Evolutionary conservation across 2,113 vertebrate genomes (phyloP), one percentile per base, ranked within the genome.

Genomic region (Corapipo altera): DNA sequence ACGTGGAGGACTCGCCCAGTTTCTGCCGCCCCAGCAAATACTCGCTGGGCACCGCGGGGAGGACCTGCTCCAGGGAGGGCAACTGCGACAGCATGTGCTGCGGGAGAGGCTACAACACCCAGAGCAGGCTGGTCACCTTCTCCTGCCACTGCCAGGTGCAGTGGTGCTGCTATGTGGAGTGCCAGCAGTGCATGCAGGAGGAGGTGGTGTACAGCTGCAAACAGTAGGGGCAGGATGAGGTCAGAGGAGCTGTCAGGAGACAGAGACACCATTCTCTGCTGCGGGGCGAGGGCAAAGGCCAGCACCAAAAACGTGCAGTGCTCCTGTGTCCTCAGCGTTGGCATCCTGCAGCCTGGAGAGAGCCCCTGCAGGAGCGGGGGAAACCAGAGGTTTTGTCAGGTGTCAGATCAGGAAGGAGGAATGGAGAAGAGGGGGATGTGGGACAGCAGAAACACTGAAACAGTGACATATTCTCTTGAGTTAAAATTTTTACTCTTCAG

Each of bases 141-240:
- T 99, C 99, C 57, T 99, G 99, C 98, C 98, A 99, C 97, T 99
- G 99, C 93, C 99, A 99, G 96, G 99, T 99, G 64, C 99, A 98
- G 95, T 99, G 99, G 99, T 99, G 99, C 97, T 99, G 99, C 97
- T 99, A 99, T 5, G 99, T 99, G 91, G 99, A 99, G 97, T 99
- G 99, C 93, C 99, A 99, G 91, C 99, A 99, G 58, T 99, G 99
- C 21, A 97, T 99, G 78, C 98, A 98, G 66, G 99, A 99, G 91
- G 99, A 99, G 96, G 99, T 99, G 61, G 98, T 99, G 46, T 99
- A 99, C 66, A 99, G 99, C 94, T 99, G 99, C 97, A 99, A 99
- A 66, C 98, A 98, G 83, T 99, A 98, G 97, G 14, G 48, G 64
- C 4, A 19, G 70, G 37, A 28, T 9, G 13, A 51, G 82, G 11